Conservation (phyloP, 2,113 vertebrate species). For the Melanerpes aurifrons region DNA sequence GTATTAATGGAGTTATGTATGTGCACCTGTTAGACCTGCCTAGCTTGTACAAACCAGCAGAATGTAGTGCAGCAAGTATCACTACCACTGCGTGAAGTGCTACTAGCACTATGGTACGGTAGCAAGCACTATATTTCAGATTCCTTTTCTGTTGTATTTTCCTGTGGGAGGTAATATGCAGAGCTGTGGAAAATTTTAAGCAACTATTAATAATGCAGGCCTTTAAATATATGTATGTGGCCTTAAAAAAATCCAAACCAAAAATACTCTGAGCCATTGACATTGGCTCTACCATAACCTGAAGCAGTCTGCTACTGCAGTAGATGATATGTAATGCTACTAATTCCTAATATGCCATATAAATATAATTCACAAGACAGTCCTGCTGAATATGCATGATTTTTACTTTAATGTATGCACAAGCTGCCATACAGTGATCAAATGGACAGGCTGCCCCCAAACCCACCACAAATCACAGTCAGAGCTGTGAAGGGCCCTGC, state of each 20-base stretch:
- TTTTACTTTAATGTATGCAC: background rate
- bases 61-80: background rate
- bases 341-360: background rate
- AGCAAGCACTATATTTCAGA: background rate
- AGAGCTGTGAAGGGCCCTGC: background rate
- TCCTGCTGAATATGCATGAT: background rate
- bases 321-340: background rate
- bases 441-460: background rate
- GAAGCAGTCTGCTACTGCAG: background rate
- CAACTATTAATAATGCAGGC: background rate
- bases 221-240: background rate
- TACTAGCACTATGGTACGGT: background rate
- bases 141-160: background rate
- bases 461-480: background rate
- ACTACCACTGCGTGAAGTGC: background rate
- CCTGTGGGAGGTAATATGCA: background rate
- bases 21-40: background rate
- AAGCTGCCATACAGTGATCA: background rate
- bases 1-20: background rate
- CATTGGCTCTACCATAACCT: background rate
- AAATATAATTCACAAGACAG: background rate
- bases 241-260: background rate
- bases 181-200: background rate
- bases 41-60: background rate
- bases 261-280: conserved; percentile 4